Conservation (phyloP, 2,797 vertebrate genomes). For the Bryconaethiops microstoma region DNA sequence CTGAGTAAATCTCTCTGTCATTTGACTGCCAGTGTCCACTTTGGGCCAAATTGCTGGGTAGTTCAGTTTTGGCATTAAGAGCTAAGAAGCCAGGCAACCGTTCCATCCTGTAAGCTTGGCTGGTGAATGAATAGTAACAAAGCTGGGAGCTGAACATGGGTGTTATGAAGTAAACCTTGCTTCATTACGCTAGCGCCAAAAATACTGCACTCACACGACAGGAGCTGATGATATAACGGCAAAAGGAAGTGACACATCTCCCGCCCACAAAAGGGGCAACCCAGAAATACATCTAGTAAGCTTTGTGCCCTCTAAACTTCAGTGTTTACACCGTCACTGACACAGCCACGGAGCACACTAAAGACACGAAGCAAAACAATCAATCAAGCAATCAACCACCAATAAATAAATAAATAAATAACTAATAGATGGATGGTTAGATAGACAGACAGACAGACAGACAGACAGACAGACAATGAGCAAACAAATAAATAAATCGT, state of each 20-base stretch:
- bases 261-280: conserved; percentile 38
- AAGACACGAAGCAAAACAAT: neutral
- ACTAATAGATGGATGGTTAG: no score
- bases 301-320: conserved; percentile 30
- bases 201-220: conserved; percentile 38
- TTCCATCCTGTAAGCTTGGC: conserved; percentile 16
- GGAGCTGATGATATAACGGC: conserved; percentile 39
- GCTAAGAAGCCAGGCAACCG: conserved; percentile 28
- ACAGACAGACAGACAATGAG: no score
- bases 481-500: no score
- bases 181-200: conserved; percentile 34
- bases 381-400: no score
- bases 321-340: neutral
- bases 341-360: neutral
- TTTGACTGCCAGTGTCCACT: conserved; percentile 8
- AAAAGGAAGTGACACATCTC: conserved; percentile 43
- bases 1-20: no score
- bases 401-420: no score
- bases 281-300: conserved; percentile 46
- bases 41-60: conserved; percentile 24
- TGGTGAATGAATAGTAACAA: conserved; percentile 16
- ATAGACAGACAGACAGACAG: no score
- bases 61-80: conserved; percentile 30
- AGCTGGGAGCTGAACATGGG: conserved; percentile 27
- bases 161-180: conserved; percentile 36